Evolutionary conservation across 2,113 vertebrate genomes (phyloP).

Genomic region (Orcinus orca): DNA sequence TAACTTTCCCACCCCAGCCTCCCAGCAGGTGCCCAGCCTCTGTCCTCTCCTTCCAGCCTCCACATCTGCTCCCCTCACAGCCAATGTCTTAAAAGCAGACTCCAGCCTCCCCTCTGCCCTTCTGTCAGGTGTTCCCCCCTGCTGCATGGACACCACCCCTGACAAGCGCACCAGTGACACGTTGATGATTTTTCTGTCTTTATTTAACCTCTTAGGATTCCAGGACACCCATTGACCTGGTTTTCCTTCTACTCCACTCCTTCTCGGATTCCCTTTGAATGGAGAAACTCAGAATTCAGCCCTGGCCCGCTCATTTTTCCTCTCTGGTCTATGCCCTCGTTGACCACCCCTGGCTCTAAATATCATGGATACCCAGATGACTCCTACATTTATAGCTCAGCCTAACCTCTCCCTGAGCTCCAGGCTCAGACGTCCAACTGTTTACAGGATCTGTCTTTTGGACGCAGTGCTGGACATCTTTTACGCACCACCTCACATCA

Average conservation of each 20-base stretch:
- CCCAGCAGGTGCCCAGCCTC: background rate
- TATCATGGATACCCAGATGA: no score
- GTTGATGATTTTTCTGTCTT: background rate
- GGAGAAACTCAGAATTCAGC: background rate
- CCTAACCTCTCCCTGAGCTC: background rate
- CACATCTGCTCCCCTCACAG: rapidly evolving
- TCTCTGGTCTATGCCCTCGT: background rate
- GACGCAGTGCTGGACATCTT: background rate
- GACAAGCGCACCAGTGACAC: background rate
- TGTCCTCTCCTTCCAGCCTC: background rate
- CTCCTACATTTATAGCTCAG: background rate
- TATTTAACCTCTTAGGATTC: background rate
- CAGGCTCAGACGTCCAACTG: background rate
- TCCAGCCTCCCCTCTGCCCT: background rate
- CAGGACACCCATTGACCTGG: background rate
- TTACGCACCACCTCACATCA: background rate
- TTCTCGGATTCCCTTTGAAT: background rate
- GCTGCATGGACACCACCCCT: background rate
- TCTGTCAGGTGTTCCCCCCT: rapidly evolving
- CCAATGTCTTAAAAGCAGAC: rapidly evolving
- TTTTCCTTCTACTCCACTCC: background rate
- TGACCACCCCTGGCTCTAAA: background rate
- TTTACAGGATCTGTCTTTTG: background rate
- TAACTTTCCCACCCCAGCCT: background rate
- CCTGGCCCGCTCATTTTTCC: background rate